These are phyloP conservation scores for Camponotus floridanus DNA, from an alignment of 1,140 invertebrate genomes.

Conservation along the genomic window DNA sequence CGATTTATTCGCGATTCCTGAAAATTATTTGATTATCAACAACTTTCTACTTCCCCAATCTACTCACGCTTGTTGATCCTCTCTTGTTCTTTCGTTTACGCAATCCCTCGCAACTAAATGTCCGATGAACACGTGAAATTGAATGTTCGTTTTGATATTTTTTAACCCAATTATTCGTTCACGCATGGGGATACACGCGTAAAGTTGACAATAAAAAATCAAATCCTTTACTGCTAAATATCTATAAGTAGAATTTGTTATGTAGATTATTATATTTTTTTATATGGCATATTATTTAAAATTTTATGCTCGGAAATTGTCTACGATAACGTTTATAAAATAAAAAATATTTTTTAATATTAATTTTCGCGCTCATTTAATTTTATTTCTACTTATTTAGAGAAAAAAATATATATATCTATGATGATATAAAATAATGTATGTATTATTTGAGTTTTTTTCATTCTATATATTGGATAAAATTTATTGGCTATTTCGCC, in stretches of 20 bases:
- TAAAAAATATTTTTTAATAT: background rate
- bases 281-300: background rate
- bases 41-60: conserved; percentile 32
- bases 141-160: conserved; percentile 44
- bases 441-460: background rate
- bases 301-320: background rate
- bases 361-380: background rate
- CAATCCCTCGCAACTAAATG: conserved; percentile 27
- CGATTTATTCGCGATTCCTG: conserved; percentile 53
- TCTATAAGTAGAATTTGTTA: conserved; percentile 22
- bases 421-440: background rate
- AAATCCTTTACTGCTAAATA: conserved; percentile 12
- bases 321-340: background rate
- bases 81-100: conserved; percentile 52
- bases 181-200: background rate
- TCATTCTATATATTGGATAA: background rate
- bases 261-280: background rate
- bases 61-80: conserved; percentile 4
- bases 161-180: conserved; percentile 49
- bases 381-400: background rate
- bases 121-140: conserved; percentile 41
- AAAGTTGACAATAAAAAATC: conserved; percentile 30
- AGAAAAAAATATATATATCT: background rate
- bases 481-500: background rate
- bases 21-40: conserved; percentile 56